phyloP scores from a whole-genome alignment of 2,797 vertebrate genomes.

The Sebastes iracundus region DNA sequence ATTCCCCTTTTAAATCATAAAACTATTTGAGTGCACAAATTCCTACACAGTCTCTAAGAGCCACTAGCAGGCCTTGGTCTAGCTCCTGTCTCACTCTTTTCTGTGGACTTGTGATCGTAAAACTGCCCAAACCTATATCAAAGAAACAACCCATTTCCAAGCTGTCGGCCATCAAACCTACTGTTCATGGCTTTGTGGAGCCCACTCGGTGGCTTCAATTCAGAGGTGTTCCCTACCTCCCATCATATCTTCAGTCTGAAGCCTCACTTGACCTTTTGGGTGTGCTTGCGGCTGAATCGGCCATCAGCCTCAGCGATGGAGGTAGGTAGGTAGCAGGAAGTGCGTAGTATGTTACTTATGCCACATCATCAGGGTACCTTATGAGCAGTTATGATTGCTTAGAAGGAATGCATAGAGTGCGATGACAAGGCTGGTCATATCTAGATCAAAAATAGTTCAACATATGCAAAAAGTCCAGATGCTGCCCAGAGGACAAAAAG shows the following conservation, averaged over 20 bases:
- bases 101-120: background rate
- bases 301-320: conserved; percentile 23
- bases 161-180: background rate
- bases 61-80: background rate
- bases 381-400: background rate
- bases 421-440: background rate
- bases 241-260: background rate
- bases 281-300: conserved; percentile 55
- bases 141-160: background rate
- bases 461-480: background rate
- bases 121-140: background rate
- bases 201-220: background rate
- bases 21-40: too few species aligned
- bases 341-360: conserved; percentile 33
- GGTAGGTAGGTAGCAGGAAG: background rate
- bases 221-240: background rate
- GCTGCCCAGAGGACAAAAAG: conserved; percentile 13
- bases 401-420: background rate
- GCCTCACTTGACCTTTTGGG: conserved; percentile 69
- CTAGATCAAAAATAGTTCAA: background rate
- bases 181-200: background rate
- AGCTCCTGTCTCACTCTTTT: background rate
- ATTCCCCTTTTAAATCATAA: too few species aligned
- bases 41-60: too few species aligned
- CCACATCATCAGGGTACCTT: background rate